Base-by-base conservation (phyloP, 2,113 vertebrate genomes). In the Okapia johnstoni region DNA sequence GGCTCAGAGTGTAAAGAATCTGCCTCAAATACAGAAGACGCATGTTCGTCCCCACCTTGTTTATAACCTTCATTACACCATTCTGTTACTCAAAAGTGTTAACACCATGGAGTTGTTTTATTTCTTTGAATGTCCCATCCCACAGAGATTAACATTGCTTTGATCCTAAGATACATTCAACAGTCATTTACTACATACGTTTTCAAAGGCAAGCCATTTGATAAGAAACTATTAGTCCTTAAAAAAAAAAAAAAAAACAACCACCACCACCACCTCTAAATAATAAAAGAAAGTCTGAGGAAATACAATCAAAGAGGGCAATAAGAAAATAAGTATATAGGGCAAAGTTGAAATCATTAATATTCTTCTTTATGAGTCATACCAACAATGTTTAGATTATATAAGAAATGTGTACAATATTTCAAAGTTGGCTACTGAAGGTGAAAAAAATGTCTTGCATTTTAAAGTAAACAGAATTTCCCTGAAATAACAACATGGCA, bases 381-480 rank as follows among this genome's bases (percentile, higher is more conserved):
- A 40, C 4, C 10, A 85, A 70, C 17, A 66, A 93, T 60, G 36
- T 90, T 93, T 94, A 89, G 46, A 43, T 93, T 79, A 94, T 80
- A 58, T 52, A 73, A 43, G 40, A 96, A 96, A 89, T 73, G 93
- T 80, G 70, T 92, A 84, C 28, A 93, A 36, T 84, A 92, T 94
- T 95, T 96, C 30, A 70, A 86, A 94, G 66, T 89, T 97, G 88
- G 85, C 89, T 89, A 26, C 30, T 87, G n/a, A 79, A 88, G 33
- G 57, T 93, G 58, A 95, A 85, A 76, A 76, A 93, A 77, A 40
- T 93, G 66, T 70, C 93, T 93, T 79, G 25, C 25, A 2, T 94
- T 94, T 96, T 89, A 55, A 96, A 98, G 28, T 79, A 92, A 97
- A 85, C 73, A 95, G 88, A 94, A 91, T 36, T 94, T 46, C 36